These are phyloP conservation scores for Drosophila insularis DNA, from an alignment of 1,140 invertebrate genomes.

Conservation along the genomic window DNA sequence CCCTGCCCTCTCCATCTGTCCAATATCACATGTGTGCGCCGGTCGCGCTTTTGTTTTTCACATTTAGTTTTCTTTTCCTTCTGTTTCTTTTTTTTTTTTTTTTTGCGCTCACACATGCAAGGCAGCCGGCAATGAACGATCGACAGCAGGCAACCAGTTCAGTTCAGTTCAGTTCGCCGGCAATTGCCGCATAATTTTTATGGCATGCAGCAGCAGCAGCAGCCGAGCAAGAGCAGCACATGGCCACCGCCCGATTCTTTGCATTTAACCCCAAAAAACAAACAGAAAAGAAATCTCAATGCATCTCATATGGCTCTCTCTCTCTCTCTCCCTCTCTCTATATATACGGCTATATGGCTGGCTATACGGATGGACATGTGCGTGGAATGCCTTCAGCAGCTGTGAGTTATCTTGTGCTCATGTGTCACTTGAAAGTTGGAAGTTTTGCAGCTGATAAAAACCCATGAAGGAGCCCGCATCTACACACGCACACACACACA, in stretches of 20 bases:
- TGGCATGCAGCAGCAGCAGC: constrained; percentile 38
- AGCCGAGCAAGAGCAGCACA: constrained; percentile 52
- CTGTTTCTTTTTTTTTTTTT: not conserved
- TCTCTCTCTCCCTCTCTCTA: not conserved
- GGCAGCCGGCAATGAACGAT: constrained; percentile 10
- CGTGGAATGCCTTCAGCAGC: constrained; percentile 70
- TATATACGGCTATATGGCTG: not conserved
- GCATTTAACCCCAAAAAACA: constrained; percentile 58
- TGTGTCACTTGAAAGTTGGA: constrained; percentile 43
- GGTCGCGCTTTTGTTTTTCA: constrained; percentile 21
- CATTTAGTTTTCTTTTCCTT: not conserved
- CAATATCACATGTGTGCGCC: constrained; percentile 53
- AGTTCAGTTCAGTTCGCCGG: constrained; percentile 50
- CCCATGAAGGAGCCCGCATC: constrained; percentile 17
- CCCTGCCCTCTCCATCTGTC: constrained; percentile 43
- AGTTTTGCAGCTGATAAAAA: constrained; percentile 47
- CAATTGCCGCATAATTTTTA: constrained; percentile 70
- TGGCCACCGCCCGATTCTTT: constrained; percentile 51
- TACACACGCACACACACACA: not conserved
- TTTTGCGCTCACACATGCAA: constrained; percentile 7
- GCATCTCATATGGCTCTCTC: constrained; percentile 23
- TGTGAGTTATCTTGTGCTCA: constrained; percentile 50
- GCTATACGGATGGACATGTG: constrained; percentile 52
- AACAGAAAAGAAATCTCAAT: constrained; percentile 38
- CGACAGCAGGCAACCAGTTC: constrained; percentile 63